Evolutionary conservation across 1,140 invertebrate genomes (phyloP), one percentile per base, ranked within the genome.

Genomic region (Caenorhabditis tropicalis): DNA sequence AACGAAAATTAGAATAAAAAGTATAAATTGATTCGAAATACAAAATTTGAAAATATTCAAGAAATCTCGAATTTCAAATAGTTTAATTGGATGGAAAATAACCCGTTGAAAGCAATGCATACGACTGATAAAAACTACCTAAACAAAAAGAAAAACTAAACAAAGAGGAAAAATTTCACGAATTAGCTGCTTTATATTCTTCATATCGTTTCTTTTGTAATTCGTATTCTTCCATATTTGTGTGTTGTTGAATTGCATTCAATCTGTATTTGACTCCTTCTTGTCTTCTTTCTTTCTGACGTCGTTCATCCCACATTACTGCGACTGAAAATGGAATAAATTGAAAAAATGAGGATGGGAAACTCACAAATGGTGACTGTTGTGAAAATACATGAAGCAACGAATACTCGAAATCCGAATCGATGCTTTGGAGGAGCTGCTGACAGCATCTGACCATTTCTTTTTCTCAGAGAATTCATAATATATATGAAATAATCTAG

Each of bases 181-280:
- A 84, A 49, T 87, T 79, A n/a, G 39, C 46, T 7, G 48, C 16
- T 51, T 87, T 87, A 53, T 88, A 88, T 29, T 85, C 86, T 43
- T 88, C 84, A 46, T 86, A 87, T 53, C 51, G 24, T 29, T 83
- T 33, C 49, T 85, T 85, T 51, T 89, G 89, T 31, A 79, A 27
- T 49, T 89, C 88, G 51, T 89, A 90, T 53, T 89, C 88, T 36
- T 74, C 79, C 89, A 90, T 90, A 85, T 89, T 90, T 33, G 82
- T 24, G 21, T 89, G 84, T 36, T 90, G 89, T 70, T 89, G 79
- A 43, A 89, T 86, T 3, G 58, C 29, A 21, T 87, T 85, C 19
- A 89, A 46, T 48, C 89, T 83, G 79, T 84, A 84, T 29, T 84
- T 83, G 5, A 89, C 89, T 27, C 83, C 84, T 80, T 86, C 89